These are phyloP conservation scores for Cybosia mesomella DNA, from an alignment of 2,888 invertebrate genomes.

Conservation along the genomic window DNA sequence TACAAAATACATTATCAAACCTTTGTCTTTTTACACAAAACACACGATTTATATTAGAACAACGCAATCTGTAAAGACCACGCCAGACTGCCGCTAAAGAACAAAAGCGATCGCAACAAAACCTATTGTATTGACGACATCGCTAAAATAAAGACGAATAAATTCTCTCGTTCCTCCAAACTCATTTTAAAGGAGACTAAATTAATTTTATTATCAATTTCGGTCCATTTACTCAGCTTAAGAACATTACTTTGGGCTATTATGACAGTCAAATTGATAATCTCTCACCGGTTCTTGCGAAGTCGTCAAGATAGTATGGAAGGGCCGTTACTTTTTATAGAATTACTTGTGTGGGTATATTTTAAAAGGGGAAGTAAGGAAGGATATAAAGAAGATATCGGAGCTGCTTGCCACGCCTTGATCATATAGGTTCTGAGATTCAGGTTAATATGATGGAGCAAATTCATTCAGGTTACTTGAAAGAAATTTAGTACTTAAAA, in stretches of 20 bases:
- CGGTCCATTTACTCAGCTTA: slow-evolving; percentile 55
- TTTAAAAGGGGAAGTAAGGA: slow-evolving; percentile 32
- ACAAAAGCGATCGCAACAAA: slow-evolving; percentile 53
- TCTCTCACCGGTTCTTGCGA: slow-evolving; percentile 43
- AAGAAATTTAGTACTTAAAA: too few relatives aligned
- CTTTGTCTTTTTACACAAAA: slow-evolving; percentile 38
- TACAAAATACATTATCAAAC: slow-evolving; percentile 29
- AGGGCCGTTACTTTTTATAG: slow-evolving; percentile 47
- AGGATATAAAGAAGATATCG: slow-evolving; percentile 5
- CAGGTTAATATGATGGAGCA: not conserved
- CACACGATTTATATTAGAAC: slow-evolving; percentile 34
- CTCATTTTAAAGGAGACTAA: slow-evolving; percentile 46
- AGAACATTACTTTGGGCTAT: slow-evolving; percentile 49
- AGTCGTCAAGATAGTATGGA: slow-evolving; percentile 40
- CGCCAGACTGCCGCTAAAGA: slow-evolving; percentile 37
- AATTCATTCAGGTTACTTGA: not conserved
- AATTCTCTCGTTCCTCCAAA: slow-evolving; percentile 42
- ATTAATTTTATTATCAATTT: slow-evolving; percentile 57
- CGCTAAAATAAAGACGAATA: slow-evolving; percentile 52
- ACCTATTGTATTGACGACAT: slow-evolving; percentile 54
- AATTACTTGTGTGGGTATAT: slow-evolving; percentile 41
- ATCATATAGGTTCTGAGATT: not conserved
- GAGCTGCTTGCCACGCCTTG: not conserved
- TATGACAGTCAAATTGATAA: slow-evolving; percentile 58
- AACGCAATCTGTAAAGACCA: slow-evolving; percentile 47